These are phyloP conservation scores for Pogoniulus pusillus DNA, from an alignment of 2,797 vertebrate species.

Conservation along the genomic window DNA sequence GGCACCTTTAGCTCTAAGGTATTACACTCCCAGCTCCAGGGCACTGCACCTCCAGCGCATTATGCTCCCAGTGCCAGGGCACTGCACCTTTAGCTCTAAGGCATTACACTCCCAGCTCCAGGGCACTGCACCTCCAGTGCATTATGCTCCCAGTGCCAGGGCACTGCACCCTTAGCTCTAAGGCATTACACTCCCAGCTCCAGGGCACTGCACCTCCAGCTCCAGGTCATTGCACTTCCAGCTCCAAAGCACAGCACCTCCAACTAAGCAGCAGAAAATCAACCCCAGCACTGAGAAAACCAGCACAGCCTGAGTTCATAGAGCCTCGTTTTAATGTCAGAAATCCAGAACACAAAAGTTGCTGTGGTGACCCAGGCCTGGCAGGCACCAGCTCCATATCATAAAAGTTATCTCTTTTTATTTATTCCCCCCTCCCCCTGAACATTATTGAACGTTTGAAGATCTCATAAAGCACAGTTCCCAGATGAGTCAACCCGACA, in stretches of 20 bases:
- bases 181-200: too few relatives aligned
- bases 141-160: too few relatives aligned
- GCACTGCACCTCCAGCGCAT: too few relatives aligned
- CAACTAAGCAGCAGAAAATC: not conserved
- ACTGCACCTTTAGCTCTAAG: too few relatives aligned
- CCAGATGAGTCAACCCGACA: constrained; percentile 38
- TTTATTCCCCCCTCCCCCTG: not conserved
- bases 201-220: too few relatives aligned
- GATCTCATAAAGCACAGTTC: constrained; percentile 14
- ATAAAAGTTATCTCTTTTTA: not conserved
- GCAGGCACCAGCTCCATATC: not conserved
- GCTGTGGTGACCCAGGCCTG: not conserved
- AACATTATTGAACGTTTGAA: constrained; percentile 9
- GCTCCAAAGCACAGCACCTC: not conserved
- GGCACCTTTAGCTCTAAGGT: not conserved
- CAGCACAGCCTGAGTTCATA: not conserved
- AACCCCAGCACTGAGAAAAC: not conserved
- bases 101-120: too few relatives aligned
- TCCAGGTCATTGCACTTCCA: too few relatives aligned
- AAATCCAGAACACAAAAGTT: not conserved
- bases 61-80: too few relatives aligned
- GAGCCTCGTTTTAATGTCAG: not conserved
- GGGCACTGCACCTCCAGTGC: too few relatives aligned
- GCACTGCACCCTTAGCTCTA: not conserved
- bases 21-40: too few relatives aligned